Conservation (phyloP, 1,140 invertebrate genomes). For the Leguminivora glycinivorella region DNA sequence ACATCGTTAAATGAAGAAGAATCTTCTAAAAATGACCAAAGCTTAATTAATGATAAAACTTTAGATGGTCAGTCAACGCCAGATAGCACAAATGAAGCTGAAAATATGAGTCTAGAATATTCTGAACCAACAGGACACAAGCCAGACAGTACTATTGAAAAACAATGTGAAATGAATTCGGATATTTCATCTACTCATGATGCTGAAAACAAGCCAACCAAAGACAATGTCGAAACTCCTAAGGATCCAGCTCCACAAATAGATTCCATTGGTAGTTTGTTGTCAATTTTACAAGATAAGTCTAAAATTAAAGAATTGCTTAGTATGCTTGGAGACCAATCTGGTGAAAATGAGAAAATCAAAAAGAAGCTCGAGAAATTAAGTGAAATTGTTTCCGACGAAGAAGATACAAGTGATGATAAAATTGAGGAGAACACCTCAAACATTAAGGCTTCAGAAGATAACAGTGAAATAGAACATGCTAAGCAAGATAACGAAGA, state of each 20-base stretch:
- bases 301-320: conserved; percentile 67
- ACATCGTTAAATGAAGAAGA: conserved; percentile 42
- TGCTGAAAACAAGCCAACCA: conserved; percentile 34
- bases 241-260: conserved; percentile 36
- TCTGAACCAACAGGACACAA: conserved; percentile 35
- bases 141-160: conserved; percentile 58
- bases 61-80: conserved; percentile 42
- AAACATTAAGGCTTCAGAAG: not conserved
- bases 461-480: not conserved
- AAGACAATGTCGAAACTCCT: conserved; percentile 34
- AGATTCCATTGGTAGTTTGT: conserved; percentile 55
- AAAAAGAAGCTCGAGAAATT: conserved; percentile 68
- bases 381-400: conserved; percentile 67
- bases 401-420: conserved; percentile 42
- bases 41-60: conserved; percentile 28
- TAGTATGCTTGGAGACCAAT: conserved; percentile 51
- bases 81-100: conserved; percentile 60
- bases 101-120: conserved; percentile 32
- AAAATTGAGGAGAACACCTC: not conserved
- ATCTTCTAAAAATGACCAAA: not conserved
- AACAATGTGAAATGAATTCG: conserved; percentile 46
- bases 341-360: conserved; percentile 63
- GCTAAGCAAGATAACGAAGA: not conserved
- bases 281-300: conserved; percentile 69
- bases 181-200: conserved; percentile 57